Base-by-base conservation (phyloP, 1,140 invertebrate genomes). In the Arion vulgaris region DNA sequence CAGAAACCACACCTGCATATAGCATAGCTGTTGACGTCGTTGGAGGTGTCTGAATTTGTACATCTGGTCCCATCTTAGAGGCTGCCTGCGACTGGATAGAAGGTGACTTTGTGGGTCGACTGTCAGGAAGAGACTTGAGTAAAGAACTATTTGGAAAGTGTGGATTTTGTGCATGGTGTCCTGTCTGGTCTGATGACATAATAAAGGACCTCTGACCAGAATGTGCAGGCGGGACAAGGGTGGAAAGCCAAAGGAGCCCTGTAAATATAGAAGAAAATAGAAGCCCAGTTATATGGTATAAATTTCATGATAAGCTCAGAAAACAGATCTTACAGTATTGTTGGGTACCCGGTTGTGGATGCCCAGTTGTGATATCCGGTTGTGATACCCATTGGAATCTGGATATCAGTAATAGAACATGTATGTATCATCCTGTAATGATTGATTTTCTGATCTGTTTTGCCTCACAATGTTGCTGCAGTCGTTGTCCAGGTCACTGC, bases 1-100 rank as follows among this genome's bases (percentile, higher is more conserved):
- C 83, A 34, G 82, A 79, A 0, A 88, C 86, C 13, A 87, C 86
- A 28, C 85, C 87, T 26, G 85, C 73, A 51, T 83, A 84, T 39
- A 86, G 57, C 26, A 83, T 77, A 39, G 69, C 78, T 28, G 57
- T 51, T 2, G 81, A 72, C 9, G 85, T 83, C 36, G 73, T 80
- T 15, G 85, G 85, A 38, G 85, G 85, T 28, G 80, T 68, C 84
- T 85, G 34, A 80, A 81, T 66, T 73, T 75, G 38, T 73, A 81
- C 41, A 57, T 86, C 76, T 86, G 83, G 36, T 34, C 76, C n/a
- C 66, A 73, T 41, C 49, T 72, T 51, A 26, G 26, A 32, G 36
- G 76, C 51, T 17, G 57, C 17, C 57, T 68, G 53, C 2, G 53
- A n/a, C 51, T 57, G 76, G 11, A 80, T 69, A 26, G 78, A 80